phyloP scores from a whole-genome alignment of 2,113 vertebrate genomes.

The Rutilus rutilus region DNA sequence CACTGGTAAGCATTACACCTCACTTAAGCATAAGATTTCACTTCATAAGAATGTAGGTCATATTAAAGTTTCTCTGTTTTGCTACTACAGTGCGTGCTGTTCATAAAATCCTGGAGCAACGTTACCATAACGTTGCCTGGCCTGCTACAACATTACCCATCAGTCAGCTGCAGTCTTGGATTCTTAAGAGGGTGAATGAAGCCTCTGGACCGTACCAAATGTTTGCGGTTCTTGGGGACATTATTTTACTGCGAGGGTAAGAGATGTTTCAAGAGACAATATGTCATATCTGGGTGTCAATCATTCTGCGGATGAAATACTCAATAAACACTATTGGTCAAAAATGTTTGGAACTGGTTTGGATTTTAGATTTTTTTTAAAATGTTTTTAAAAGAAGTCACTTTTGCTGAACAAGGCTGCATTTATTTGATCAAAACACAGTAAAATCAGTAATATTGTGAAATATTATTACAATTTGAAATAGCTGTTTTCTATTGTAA shows the following conservation, averaged over 20 bases:
- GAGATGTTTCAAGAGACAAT: slow-evolving; percentile 44
- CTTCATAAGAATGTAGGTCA: background rate
- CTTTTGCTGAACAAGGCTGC: background rate
- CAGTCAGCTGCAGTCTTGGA: slow-evolving; percentile 85
- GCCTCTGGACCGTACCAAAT: slow-evolving; percentile 96
- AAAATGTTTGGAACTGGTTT: background rate
- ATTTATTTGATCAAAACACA: background rate
- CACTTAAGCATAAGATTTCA: background rate
- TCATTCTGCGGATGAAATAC: background rate
- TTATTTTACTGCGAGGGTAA: slow-evolving; percentile 90
- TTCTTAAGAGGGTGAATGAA: slow-evolving; percentile 88
- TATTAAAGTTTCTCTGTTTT: slow-evolving; percentile 5
- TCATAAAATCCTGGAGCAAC: slow-evolving; percentile 87
- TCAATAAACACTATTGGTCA: background rate
- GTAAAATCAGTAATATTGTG: background rate
- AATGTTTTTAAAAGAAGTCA: too few relatives aligned
- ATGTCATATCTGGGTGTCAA: background rate
- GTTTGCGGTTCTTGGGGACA: slow-evolving; percentile 91
- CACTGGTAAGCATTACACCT: slow-evolving; percentile 78
- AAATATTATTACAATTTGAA: background rate
- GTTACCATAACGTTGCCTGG: slow-evolving; percentile 87
- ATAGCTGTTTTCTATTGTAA: background rate
- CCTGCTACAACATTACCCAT: slow-evolving; percentile 74
- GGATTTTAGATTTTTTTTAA: background rate
- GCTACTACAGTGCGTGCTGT: slow-evolving; percentile 81